Base-by-base conservation (phyloP, 2,797 vertebrate species). In the Urophycis tenuis region DNA sequence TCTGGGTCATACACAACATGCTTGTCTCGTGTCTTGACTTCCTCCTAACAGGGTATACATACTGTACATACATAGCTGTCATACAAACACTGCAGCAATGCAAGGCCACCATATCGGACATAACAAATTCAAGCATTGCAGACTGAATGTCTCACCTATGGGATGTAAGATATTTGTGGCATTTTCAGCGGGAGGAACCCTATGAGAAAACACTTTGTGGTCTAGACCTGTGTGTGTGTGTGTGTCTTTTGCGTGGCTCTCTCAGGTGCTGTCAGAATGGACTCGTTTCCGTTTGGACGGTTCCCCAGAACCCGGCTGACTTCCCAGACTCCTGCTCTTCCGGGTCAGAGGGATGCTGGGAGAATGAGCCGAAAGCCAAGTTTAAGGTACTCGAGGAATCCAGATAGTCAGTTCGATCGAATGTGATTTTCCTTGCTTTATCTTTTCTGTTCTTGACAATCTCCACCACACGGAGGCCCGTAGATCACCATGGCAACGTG, bases 231-330 rank as follows among this genome's bases (percentile, higher is more conserved):
- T 67, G 9, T 79, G 69, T 64, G 36, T 76, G n/a, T 73, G 71
- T 5, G 30, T 80, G 25, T 75, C 74, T 90, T 88, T n/a, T n/a
- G n/a, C n/a, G n/a, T n/a, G n/a, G n/a, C n/a, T n/a, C n/a, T n/a
- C n/a, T 64, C 86, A 99, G 97, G 82, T 97, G 97, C 72, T 99
- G 97, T 86, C 97, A 99, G 89, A 99, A 91, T 78, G 97, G 97
- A 30, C 92, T 97, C 76, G 95, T 99, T 14, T 95, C 95, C 31
- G 95, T 99, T 81, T 99, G 97, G 97, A 94, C 94, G 0, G 89
- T 98, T 84, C 96, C 96, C 45, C 95, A 97, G 84, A 93, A 95
- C 70, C 75, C 90, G 19, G 82, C 86, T 3, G 79, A 84, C 72
- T 90, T 92, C 25, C 77, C 93, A 79, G 94, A 95, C 78, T 91